phyloP scores from a whole-genome alignment of 2,888 invertebrate genomes.

The Stenolophus ochropezus region DNA sequence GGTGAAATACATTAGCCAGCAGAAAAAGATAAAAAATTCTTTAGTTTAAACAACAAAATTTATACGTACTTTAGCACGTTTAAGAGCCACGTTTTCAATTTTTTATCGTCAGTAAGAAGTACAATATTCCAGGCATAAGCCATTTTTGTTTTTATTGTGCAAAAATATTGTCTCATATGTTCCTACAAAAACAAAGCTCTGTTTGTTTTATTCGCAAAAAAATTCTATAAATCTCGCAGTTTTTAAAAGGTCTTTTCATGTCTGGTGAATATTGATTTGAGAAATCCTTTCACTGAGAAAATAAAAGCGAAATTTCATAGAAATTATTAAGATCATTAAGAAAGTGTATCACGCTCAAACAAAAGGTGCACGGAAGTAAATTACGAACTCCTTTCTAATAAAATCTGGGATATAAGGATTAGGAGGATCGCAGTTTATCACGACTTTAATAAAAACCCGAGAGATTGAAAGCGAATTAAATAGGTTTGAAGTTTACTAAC shows the following conservation, averaged over 20 bases:
- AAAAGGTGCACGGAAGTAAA: conserved; percentile 7
- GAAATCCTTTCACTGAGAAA: background rate
- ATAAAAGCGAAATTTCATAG: background rate
- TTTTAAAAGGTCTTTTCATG: background rate
- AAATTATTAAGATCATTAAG: conserved; percentile 21
- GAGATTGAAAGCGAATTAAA: background rate
- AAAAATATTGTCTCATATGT: conserved; percentile 16
- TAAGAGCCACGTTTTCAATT: background rate
- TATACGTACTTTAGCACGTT: background rate
- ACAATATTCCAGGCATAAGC: background rate
- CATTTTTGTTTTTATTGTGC: conserved; percentile 13
- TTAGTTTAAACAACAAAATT: too few species aligned
- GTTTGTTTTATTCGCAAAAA: conserved; percentile 3
- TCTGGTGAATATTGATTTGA: background rate
- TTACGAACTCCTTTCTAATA: background rate
- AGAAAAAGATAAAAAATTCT: too few species aligned
- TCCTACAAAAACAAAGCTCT: background rate
- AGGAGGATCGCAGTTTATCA: background rate
- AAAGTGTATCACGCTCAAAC: conserved; percentile 1
- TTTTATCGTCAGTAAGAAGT: background rate
- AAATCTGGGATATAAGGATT: conserved; percentile 2
- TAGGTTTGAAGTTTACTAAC: background rate
- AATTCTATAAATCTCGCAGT: background rate
- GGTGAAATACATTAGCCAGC: too few species aligned
- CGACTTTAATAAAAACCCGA: background rate